phyloP scores from a whole-genome alignment of 2,888 invertebrate species.

The Branchinecta sandiegonensis region DNA sequence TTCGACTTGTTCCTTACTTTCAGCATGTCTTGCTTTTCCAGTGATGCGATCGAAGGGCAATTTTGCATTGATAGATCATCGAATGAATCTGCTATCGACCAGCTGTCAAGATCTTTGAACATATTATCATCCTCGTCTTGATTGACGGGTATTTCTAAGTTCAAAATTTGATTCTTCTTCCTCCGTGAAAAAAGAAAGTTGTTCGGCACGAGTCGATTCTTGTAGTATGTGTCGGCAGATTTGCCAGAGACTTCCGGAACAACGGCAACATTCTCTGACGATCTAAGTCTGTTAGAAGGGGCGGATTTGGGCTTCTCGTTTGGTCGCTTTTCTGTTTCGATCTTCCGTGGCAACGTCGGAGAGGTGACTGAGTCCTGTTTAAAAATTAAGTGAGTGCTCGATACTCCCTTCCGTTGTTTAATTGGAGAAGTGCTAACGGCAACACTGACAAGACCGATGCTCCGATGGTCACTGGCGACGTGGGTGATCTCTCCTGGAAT shows the following conservation, averaged over 20 bases:
- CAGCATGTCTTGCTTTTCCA: too few species aligned
- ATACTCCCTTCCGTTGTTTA: background rate
- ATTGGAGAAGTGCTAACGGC: slow-evolving; percentile 1
- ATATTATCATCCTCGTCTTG: background rate
- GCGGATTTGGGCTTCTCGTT: background rate
- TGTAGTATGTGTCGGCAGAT: slow-evolving; percentile 3
- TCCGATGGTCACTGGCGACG: background rate
- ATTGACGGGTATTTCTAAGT: slow-evolving; percentile 10
- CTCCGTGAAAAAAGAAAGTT: background rate
- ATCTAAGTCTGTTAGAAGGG: background rate
- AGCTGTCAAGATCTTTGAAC: background rate
- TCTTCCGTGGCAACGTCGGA: background rate
- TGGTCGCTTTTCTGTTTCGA: background rate
- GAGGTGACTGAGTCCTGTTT: slow-evolving; percentile 15
- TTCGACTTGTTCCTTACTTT: too few species aligned
- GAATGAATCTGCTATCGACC: background rate
- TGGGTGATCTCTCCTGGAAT: background rate
- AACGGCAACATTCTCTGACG: background rate
- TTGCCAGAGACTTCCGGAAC: background rate
- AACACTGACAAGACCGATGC: background rate
- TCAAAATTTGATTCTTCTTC: slow-evolving; percentile 1
- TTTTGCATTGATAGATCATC: background rate
- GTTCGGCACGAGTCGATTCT: background rate
- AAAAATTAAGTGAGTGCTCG: background rate
- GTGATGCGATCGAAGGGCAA: too few species aligned